Evolutionary conservation across 2,797 vertebrate genomes (phyloP).

Genomic region (Mormyrus proboscirostris): DNA sequence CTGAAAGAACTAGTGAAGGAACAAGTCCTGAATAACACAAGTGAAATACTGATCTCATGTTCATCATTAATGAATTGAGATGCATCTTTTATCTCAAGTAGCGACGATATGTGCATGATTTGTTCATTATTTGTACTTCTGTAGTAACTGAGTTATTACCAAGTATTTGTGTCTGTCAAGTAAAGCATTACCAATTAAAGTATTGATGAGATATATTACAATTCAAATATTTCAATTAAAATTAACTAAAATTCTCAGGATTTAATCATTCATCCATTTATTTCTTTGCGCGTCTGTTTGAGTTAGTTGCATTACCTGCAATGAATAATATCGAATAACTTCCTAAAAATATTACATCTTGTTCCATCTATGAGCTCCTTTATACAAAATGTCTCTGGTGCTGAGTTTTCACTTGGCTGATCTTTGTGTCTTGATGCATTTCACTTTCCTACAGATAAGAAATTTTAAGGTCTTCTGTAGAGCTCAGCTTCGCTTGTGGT

Average conservation of each 20-base stretch:
- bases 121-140: background rate
- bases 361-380: background rate
- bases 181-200: background rate
- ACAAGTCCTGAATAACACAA: background rate
- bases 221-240: background rate
- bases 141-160: background rate
- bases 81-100: background rate
- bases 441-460: background rate
- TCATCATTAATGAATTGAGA: background rate
- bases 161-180: background rate
- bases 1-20: background rate
- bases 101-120: background rate
- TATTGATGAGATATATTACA: background rate
- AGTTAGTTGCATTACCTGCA: background rate
- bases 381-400: no score
- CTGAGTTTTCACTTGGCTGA: background rate
- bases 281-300: background rate
- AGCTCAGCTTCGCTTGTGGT: background rate
- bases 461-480: background rate
- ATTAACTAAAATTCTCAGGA: background rate
- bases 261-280: background rate
- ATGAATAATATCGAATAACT: background rate
- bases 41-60: background rate
- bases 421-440: background rate
- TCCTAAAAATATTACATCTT: background rate